A percentile compares a stretch with the other conserved stretches of the same genome.
These are phyloP conservation scores for Hippoglossus hippoglossus DNA, from an alignment of 2,797 vertebrate species.

Conservation along the genomic window DNA sequence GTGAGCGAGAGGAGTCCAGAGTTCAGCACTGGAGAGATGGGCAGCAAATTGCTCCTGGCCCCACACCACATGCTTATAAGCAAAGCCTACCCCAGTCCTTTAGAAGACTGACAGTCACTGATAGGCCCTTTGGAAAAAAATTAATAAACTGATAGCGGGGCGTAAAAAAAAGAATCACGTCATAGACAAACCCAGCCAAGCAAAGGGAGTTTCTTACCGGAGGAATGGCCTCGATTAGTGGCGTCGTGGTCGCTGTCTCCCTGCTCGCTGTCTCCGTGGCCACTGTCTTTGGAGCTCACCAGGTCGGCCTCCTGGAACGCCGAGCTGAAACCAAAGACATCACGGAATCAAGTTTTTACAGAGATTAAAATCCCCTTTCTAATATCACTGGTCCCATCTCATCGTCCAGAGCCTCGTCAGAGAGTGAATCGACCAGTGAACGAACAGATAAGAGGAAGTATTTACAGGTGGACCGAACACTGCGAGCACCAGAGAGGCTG, in stretches of 20 bases:
- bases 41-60: constrained; percentile 10
- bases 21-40: constrained; percentile 17
- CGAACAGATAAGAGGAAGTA: no score
- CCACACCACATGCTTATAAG: constrained; percentile 31
- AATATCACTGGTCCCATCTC: no score
- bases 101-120: background rate
- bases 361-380: no score
- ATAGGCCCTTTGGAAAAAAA: constrained; percentile 12
- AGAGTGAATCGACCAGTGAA: no score
- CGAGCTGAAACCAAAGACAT: constrained; percentile 83
- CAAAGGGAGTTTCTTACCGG: constrained; percentile 84
- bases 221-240: constrained; percentile 95
- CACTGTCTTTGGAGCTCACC: constrained; percentile 99
- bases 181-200: background rate
- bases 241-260: constrained; percentile 99
- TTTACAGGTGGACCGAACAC: no score
- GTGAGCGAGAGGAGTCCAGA: constrained; percentile 1
- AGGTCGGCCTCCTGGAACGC: constrained; percentile 99
- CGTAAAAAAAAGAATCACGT: background rate
- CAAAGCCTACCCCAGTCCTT: background rate
- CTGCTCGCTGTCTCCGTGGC: constrained; percentile 98
- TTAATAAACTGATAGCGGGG: background rate
- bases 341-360: background rate
- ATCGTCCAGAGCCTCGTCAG: no score
- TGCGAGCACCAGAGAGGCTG: no score